Evolutionary conservation across 2,797 vertebrate species (phyloP), one percentile per base, ranked within the genome.

Genomic region (Propithecus perrieri): DNA sequence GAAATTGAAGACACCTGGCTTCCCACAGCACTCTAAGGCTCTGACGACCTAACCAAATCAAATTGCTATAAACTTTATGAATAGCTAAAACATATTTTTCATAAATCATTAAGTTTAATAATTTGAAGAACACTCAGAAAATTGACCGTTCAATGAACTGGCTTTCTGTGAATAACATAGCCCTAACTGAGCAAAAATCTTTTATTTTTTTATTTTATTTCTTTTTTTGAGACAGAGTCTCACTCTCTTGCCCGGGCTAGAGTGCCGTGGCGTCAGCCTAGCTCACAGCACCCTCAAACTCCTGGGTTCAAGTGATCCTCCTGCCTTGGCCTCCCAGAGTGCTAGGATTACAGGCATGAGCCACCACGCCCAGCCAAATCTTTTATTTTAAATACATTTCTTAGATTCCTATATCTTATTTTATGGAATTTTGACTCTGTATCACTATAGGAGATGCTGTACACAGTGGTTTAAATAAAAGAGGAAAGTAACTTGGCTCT

Each of bases 91-190:
- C 11, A n/a, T 74, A 80, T 59, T 91, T 91, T 65, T 57, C 89
- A 61, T 48, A 78, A 74, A 81, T 89, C 76, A 48, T 50, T 86
- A 85, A 33, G n/a, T 92, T 94, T 86, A 80, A 78, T 65, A 69
- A 95, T 87, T 59, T 85, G 46, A 95, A 89, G 55, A 84, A 93
- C 15, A 75, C 28, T 91, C 59, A 81, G 67, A 85, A 95, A 90
- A 96, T 3, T 20, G 33, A 74, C 50, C 28, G 53, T 92, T 93
- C 43, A 78, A 55, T 85, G 33, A 95, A 80, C 22, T 94, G 71
- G 71, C 65, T 93, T 89, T 92, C 67, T 84, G 43, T 80, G 18
- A 93, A 46, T 79, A 50, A 96, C 1, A 80, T 17, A 65, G 24
- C 63, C 30, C 57, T 91, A 84, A 84, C 0, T 89, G 9, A 85